Conservation (phyloP, 2,113 vertebrate genomes). For the Thymallus thymallus region DNA sequence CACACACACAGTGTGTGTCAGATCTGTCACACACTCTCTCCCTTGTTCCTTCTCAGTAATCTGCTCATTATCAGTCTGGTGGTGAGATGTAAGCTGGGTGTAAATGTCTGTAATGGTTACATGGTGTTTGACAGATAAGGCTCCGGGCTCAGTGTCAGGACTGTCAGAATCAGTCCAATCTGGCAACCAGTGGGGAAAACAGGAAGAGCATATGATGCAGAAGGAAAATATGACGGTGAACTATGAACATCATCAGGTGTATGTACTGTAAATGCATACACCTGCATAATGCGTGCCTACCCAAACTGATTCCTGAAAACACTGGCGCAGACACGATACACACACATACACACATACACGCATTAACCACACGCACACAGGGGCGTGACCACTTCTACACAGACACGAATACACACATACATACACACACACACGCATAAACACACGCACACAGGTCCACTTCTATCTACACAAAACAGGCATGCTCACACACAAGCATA, state of each 20-base stretch:
- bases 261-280: no score
- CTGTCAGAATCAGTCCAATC: background rate
- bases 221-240: background rate
- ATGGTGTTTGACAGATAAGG: constrained; percentile 48
- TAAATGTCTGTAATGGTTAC: constrained; percentile 53
- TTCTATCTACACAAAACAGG: background rate
- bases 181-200: no score
- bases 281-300: no score
- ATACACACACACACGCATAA: background rate
- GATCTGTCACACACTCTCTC: background rate
- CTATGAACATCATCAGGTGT: no score
- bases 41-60: constrained; percentile 10
- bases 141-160: constrained; percentile 23
- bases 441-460: no score
- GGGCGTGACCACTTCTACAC: no score
- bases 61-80: constrained; percentile 40
- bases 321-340: background rate
- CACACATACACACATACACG: background rate
- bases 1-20: no score
- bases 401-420: background rate
- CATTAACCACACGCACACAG: background rate
- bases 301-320: background rate
- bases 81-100: constrained; percentile 54
- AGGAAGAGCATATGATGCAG: no score
- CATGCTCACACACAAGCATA: background rate